A percentile compares a stretch with the other conserved stretches of the same genome.
phyloP scores from a whole-genome alignment of 2,888 invertebrate genomes.

The Callyntrura guangdongensis region DNA sequence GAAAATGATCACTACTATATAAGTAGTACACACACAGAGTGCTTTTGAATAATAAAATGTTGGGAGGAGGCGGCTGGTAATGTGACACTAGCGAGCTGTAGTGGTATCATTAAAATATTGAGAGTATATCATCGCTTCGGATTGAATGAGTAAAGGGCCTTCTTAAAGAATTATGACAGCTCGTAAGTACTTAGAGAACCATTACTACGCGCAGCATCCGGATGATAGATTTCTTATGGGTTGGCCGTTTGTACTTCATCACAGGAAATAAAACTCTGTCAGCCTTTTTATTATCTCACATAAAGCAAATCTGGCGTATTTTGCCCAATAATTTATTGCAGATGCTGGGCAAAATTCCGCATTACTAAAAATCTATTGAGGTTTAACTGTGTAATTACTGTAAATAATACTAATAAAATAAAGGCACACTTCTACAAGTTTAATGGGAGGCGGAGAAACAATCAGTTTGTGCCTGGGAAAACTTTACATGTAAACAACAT shows the following conservation, averaged over 20 bases:
- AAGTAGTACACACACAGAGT: conserved; percentile 6
- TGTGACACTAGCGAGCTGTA: background rate
- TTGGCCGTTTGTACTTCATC: too few species aligned
- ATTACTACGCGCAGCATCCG: too few species aligned
- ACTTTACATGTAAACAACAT: too few species aligned
- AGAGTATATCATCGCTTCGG: conserved; percentile 7
- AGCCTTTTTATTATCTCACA: background rate
- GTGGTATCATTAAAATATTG: conserved; percentile 15
- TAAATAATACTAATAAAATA: too few species aligned
- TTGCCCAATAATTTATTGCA: background rate
- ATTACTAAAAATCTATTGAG: too few species aligned
- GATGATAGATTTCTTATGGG: too few species aligned
- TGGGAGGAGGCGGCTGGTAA: background rate
- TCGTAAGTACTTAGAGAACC: background rate
- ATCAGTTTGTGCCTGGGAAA: too few species aligned
- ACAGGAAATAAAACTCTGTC: background rate
- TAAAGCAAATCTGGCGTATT: too few species aligned
- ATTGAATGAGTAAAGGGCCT: conserved; percentile 33
- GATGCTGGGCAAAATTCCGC: too few species aligned
- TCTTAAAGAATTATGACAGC: background rate
- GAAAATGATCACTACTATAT: conserved; percentile 63
- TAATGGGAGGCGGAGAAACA: too few species aligned
- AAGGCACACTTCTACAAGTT: too few species aligned
- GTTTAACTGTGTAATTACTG: too few species aligned
- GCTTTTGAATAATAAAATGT: conserved; percentile 72